These are phyloP conservation scores for Agrilus biguttatus DNA, from an alignment of 2,888 invertebrate species.

Conservation along the genomic window DNA sequence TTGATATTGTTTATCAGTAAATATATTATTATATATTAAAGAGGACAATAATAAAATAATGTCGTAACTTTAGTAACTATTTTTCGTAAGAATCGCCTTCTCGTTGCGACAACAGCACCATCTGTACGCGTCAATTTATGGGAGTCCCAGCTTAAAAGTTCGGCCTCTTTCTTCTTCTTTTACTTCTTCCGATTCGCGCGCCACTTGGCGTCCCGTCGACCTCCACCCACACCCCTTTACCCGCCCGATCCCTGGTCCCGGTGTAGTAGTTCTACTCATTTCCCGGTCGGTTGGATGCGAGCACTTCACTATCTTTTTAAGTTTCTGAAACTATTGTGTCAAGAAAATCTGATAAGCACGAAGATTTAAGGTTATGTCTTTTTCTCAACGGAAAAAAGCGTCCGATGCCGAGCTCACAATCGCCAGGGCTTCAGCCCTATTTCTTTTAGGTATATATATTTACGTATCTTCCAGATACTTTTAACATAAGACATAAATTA, in stretches of 20 bases:
- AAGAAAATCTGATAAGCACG: conserved; percentile 29
- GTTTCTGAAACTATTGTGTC: conserved; percentile 33
- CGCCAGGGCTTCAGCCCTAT: no score
- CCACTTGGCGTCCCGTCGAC: not conserved
- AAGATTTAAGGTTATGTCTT: conserved; percentile 21
- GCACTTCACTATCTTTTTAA: conserved; percentile 31
- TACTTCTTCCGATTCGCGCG: not conserved
- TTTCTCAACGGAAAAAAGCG: not conserved
- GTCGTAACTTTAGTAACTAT: no score
- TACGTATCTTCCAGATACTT: no score
- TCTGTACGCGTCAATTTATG: conserved; percentile 31
- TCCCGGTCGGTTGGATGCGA: conserved; percentile 29
- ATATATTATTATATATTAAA: no score
- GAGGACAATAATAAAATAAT: no score
- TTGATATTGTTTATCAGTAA: no score
- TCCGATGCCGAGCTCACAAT: no score
- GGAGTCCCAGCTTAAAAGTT: conserved; percentile 28
- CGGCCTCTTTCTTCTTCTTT: conserved; percentile 4
- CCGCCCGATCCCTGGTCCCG: conserved; percentile 3
- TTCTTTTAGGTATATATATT: no score
- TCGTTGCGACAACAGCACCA: conserved; percentile 27
- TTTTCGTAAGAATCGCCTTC: conserved; percentile 18
- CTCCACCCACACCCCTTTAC: not conserved
- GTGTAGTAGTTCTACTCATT: conserved; percentile 26
- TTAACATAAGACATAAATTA: no score